Base-by-base conservation (phyloP, 2,888 invertebrate species). In the Teleogryllus oceanicus region DNA sequence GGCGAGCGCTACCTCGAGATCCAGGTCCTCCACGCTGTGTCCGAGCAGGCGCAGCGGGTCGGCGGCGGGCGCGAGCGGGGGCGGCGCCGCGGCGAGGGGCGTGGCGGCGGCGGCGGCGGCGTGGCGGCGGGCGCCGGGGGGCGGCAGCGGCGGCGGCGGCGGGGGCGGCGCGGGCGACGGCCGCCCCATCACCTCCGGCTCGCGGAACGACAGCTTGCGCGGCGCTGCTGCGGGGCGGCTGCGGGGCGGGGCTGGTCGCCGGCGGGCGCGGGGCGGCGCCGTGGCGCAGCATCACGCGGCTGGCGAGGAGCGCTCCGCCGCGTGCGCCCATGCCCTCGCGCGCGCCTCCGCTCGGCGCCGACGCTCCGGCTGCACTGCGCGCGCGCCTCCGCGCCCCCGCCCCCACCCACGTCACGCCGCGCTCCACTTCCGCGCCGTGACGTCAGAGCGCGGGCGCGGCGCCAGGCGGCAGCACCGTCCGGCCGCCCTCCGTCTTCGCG, bases 171-270 rank as follows among this genome's bases (percentile, higher is more conserved):
- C 21, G 21, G 50, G 18, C 21, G 78, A 21, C 50, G 50, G 82
- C 82, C 86, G 87, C 20, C 88, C 87, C 81, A 92, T 89, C 77
- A 93, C 92, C 87, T 94, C 94, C 8, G 96, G 96, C 85, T 96
- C 95, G 81, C 94, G 92, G 87, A 96, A 96, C 12, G 95, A 95
- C 13, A 96, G 88, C 86, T 96, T 96, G 79, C 95, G 89, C 82
- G 84, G 84, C 81, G 85, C 24, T 24, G 24, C 2, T 24, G 24
- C 24, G 24, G 24, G 24, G 24, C 24, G 24, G 24, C 24, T 2
- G 24, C 24, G 24, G 21, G 78, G 51, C 1, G 51, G 51, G 51
- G 62, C 13, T 24, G 24, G 24, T 24, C 24, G 24, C 24, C 18
- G 62, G 62, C 2, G 62, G 62, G 13, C 13, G 62, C 62, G 62